A percentile compares a stretch with the other conserved stretches of the same genome.
These are phyloP conservation scores for Propsilocerus akamusi DNA, from an alignment of 1,140 invertebrate species.

Conservation along the genomic window DNA sequence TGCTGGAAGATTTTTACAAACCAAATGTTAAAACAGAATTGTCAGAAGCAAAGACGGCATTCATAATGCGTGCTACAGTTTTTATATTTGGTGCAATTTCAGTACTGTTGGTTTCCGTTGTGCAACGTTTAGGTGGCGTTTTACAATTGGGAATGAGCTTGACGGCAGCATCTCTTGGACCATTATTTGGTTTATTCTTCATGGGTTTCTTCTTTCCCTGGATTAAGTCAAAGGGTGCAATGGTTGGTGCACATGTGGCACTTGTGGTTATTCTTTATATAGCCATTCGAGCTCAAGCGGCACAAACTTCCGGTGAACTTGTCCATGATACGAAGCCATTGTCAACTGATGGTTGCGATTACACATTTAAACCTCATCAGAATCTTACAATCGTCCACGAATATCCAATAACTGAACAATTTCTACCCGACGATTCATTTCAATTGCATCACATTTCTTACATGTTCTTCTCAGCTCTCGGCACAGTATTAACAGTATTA, in stretches of 20 bases:
- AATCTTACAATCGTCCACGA: background rate
- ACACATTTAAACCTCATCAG: slow-evolving; percentile 26
- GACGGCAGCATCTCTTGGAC: slow-evolving; percentile 49
- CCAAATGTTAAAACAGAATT: slow-evolving; percentile 37
- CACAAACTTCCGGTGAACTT: slow-evolving; percentile 36
- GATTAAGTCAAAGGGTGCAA: slow-evolving; percentile 48
- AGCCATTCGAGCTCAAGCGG: slow-evolving; percentile 50
- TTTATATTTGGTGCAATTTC: slow-evolving; percentile 41
- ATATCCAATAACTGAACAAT: background rate
- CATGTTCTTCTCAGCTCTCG: slow-evolving; percentile 14
- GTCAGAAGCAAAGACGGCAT: slow-evolving; percentile 37
- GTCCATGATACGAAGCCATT: slow-evolving; percentile 36
- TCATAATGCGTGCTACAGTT: slow-evolving; percentile 47
- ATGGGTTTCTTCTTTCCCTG: slow-evolving; percentile 68
- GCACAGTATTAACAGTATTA: slow-evolving; percentile 36
- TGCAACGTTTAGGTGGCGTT: slow-evolving; percentile 51
- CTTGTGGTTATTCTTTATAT: slow-evolving; percentile 56
- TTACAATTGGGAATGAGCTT: slow-evolving; percentile 50
- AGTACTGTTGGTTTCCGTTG: slow-evolving; percentile 45
- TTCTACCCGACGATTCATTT: background rate
- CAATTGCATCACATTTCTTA: background rate
- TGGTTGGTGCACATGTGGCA: slow-evolving; percentile 44
- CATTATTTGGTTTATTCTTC: slow-evolving; percentile 61
- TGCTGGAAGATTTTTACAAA: slow-evolving; percentile 60
- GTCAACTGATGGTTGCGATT: slow-evolving; percentile 40